Evolutionary conservation across 2,888 invertebrate species (phyloP).

Genomic region (Apoda limacodes): DNA sequence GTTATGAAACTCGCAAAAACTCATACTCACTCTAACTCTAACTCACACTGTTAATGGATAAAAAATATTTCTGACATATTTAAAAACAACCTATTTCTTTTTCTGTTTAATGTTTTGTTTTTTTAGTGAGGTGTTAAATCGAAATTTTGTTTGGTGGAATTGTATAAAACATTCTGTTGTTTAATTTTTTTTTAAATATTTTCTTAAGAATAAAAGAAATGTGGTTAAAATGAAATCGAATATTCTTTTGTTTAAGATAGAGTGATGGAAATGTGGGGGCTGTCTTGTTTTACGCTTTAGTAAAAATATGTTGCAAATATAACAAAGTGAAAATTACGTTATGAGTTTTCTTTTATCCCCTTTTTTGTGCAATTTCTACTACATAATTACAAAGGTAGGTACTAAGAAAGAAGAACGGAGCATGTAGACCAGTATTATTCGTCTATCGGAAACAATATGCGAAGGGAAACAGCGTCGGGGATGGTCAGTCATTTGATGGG

Average conservation of each 20-base stretch:
- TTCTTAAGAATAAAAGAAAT: slow-evolving; percentile 8
- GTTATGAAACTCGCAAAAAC: slow-evolving; percentile 5
- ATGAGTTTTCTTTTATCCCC: too few species aligned
- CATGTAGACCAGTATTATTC: too few species aligned
- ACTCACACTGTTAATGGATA: slow-evolving; percentile 1
- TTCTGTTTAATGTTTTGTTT: slow-evolving; percentile 3
- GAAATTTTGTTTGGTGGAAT: slow-evolving; percentile 21
- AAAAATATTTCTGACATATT: background rate
- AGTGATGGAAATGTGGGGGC: slow-evolving; percentile 31
- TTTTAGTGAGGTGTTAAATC: slow-evolving; percentile 10
- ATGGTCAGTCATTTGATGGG: too few species aligned
- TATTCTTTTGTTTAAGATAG: slow-evolving; percentile 19
- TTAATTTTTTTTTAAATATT: slow-evolving; percentile 9
- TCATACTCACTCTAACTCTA: background rate
- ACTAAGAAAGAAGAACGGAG: too few species aligned
- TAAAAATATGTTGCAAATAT: slow-evolving; percentile 55
- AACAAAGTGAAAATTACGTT: slow-evolving; percentile 35
- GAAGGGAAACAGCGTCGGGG: too few species aligned
- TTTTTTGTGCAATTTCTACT: too few species aligned
- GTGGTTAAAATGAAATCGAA: slow-evolving; percentile 7
- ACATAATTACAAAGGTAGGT: too few species aligned
- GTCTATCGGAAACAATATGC: too few species aligned
- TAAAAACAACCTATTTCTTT: background rate
- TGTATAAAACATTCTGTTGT: slow-evolving; percentile 21
- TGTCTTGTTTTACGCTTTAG: slow-evolving; percentile 53